These are phyloP conservation scores for Mesopsocus fuscifrons DNA, from an alignment of 2,888 invertebrate species.

Conservation along the genomic window DNA sequence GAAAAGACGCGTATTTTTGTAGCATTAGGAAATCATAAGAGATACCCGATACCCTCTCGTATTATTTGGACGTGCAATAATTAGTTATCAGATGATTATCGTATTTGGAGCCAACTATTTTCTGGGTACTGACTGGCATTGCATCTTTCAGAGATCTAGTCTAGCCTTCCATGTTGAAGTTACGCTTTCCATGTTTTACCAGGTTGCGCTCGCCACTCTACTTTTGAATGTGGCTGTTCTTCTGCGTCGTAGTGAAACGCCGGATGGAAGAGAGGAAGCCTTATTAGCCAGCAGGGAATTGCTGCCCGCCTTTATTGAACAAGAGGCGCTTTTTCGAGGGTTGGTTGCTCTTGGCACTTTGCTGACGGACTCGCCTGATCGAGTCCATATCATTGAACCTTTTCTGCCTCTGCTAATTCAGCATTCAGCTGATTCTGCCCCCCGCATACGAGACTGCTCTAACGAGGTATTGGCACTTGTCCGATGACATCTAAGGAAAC, in stretches of 20 bases:
- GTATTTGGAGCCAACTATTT: too few relatives aligned
- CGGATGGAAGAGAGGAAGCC: conserved; percentile 12
- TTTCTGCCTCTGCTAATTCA: neutral
- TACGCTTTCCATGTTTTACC: too few relatives aligned
- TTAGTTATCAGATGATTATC: too few relatives aligned
- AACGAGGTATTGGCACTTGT: neutral
- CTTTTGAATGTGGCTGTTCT: conserved; percentile 52
- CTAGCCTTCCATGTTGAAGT: too few relatives aligned
- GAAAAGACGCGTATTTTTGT: too few relatives aligned
- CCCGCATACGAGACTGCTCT: neutral
- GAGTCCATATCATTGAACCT: neutral
- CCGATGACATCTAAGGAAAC: neutral
- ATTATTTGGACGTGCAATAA: too few relatives aligned
- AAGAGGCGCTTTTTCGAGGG: conserved; percentile 55
- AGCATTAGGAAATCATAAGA: too few relatives aligned
- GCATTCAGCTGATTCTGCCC: neutral
- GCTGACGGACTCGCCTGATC: neutral
- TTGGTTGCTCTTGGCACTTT: conserved; percentile 60
- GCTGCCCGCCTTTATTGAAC: conserved; percentile 33
- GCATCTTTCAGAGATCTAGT: too few relatives aligned
- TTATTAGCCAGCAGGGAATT: conserved; percentile 12
- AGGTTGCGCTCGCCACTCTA: conserved; percentile 56
- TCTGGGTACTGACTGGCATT: too few relatives aligned
- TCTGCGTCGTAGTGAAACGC: conserved; percentile 20
- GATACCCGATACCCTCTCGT: too few relatives aligned